A percentile compares a stretch with the other conserved stretches of the same genome.
Conservation (phyloP, 2,888 invertebrate species). For the Tiphia femorata region DNA sequence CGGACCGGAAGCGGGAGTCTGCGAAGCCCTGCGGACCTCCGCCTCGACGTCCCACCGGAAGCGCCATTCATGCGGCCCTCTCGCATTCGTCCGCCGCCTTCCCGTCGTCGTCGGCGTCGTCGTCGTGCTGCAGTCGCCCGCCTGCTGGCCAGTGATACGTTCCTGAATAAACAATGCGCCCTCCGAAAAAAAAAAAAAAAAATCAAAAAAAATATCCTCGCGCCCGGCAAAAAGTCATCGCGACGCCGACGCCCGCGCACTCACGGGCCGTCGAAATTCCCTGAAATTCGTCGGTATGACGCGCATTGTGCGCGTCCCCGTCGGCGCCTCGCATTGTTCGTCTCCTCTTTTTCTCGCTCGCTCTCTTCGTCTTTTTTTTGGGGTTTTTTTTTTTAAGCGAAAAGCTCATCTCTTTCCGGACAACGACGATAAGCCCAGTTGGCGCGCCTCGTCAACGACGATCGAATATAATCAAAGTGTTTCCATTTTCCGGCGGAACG, state of each 20-base stretch:
- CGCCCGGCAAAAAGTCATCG: background rate
- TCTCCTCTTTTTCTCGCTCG: no score
- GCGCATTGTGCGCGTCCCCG: no score
- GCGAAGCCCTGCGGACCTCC: slow-evolving; percentile 65
- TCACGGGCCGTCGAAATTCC: background rate
- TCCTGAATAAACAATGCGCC: slow-evolving; percentile 66
- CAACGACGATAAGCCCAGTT: no score
- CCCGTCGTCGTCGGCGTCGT: slow-evolving; percentile 41
- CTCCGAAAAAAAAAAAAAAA: slow-evolving; percentile 45
- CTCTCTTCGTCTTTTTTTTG: no score
- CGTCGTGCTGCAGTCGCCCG: no score
- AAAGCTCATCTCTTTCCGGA: background rate
- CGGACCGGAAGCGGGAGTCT: slow-evolving; percentile 69
- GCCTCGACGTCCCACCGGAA: slow-evolving; percentile 66
- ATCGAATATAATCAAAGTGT: no score
- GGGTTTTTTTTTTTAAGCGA: background rate
- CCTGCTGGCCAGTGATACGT: slow-evolving; percentile 59
- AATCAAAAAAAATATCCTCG: slow-evolving; percentile 23
- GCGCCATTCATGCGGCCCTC: slow-evolving; percentile 66
- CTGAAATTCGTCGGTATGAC: no score
- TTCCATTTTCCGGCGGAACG: no score
- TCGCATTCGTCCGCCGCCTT: slow-evolving; percentile 58
- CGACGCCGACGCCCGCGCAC: background rate
- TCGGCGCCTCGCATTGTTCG: no score
- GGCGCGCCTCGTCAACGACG: no score